A percentile compares a stretch with the other conserved stretches of the same genome.
Conservation (phyloP, 2,888 invertebrate genomes). For the Hypena proboscidalis region DNA sequence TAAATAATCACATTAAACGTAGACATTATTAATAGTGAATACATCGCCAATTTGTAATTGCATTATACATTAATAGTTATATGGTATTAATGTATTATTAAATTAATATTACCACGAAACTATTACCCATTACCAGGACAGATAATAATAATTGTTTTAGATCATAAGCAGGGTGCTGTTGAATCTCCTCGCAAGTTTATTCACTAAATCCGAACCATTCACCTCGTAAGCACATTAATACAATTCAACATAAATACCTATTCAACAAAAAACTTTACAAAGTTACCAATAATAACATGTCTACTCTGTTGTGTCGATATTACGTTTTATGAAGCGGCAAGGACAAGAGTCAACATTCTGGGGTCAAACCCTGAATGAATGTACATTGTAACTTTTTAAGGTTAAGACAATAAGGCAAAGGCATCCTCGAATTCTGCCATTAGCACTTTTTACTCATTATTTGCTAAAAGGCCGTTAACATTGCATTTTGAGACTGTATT, state of each 20-base stretch:
- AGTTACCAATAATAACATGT: no score
- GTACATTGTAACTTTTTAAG: conserved; percentile 24
- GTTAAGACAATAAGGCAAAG: conserved; percentile 41
- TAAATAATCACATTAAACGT: conserved; percentile 8
- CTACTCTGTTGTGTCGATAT: conserved; percentile 2
- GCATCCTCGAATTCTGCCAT: conserved; percentile 44
- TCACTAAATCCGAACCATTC: no score
- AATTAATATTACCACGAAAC: no score
- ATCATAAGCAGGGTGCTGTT: no score
- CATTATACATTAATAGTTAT: not conserved
- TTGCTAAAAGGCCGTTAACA: conserved; percentile 40
- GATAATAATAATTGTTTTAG: no score
- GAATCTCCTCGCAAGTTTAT: no score
- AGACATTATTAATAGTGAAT: conserved; percentile 9
- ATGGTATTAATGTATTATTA: no score
- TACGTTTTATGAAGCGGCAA: conserved; percentile 6
- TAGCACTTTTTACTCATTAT: conserved; percentile 53
- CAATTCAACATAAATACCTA: no score
- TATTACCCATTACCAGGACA: no score
- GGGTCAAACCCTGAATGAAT: conserved; percentile 10
- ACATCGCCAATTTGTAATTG: not conserved
- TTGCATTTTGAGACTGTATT: conserved; percentile 5
- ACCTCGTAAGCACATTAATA: no score
- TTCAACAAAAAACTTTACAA: no score
- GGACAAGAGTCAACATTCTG: conserved; percentile 20